phyloP scores from a whole-genome alignment of 2,888 invertebrate genomes.

The Crioceris asparagi region DNA sequence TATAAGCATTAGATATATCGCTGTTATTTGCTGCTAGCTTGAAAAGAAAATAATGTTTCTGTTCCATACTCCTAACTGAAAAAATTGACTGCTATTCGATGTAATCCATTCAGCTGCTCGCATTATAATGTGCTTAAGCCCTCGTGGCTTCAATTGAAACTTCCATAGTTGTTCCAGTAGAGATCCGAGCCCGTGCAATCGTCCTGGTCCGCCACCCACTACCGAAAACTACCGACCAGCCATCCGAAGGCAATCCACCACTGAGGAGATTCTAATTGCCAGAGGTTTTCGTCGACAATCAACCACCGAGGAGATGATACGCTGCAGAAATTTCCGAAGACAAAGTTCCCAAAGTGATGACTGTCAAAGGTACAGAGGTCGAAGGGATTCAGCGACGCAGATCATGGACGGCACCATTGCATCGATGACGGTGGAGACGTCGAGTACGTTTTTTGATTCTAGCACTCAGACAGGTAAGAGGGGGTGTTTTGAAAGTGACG shows the following conservation, averaged over 20 bases:
- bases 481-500: slow-evolving; percentile 14
- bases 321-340: slow-evolving; percentile 81
- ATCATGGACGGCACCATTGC: slow-evolving; percentile 85
- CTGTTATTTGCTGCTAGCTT: too few species aligned
- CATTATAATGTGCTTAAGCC: too few species aligned
- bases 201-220: slow-evolving; percentile 42
- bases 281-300: slow-evolving; percentile 82
- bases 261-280: slow-evolving; percentile 83
- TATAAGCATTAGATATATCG: too few species aligned
- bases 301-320: slow-evolving; percentile 87
- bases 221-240: slow-evolving; percentile 54
- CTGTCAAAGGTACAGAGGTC: slow-evolving; percentile 46
- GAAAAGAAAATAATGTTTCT: too few species aligned
- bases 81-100: too few species aligned
- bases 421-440: slow-evolving; percentile 88
- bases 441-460: slow-evolving; percentile 85
- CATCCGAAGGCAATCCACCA: slow-evolving; percentile 78
- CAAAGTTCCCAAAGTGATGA: slow-evolving; percentile 64
- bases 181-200: slow-evolving; percentile 73
- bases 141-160: too few species aligned
- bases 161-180: slow-evolving; percentile 74
- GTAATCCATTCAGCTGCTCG: too few species aligned
- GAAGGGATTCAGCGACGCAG: slow-evolving; percentile 79
- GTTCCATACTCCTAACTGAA: too few species aligned
- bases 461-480: slow-evolving; percentile 87